These are phyloP conservation scores for Molorchus minor DNA, from an alignment of 2,888 invertebrate genomes.

Conservation along the genomic window DNA sequence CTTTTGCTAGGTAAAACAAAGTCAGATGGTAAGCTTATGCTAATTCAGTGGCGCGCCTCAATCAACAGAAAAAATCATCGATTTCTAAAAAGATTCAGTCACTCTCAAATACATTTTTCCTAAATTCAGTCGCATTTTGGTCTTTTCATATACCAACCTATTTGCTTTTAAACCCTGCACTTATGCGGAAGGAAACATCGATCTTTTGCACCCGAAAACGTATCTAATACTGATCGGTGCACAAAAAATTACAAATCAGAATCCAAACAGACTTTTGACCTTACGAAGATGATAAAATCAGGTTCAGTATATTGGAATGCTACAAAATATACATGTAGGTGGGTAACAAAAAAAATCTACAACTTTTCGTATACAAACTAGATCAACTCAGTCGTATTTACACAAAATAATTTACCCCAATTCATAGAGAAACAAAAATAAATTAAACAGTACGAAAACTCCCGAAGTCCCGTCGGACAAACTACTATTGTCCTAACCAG, in stretches of 20 bases:
- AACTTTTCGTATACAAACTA: constrained; percentile 41
- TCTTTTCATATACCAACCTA: background rate
- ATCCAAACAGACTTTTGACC: too few species aligned
- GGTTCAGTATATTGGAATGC: too few species aligned
- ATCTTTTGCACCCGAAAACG: too few species aligned
- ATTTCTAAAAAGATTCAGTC: constrained; percentile 6
- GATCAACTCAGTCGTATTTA: constrained; percentile 44
- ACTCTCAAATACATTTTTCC: background rate
- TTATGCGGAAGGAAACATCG: too few species aligned
- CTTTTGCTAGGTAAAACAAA: constrained; percentile 34
- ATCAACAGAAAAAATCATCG: background rate
- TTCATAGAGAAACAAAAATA: constrained; percentile 21
- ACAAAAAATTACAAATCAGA: too few species aligned
- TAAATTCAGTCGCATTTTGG: background rate
- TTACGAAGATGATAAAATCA: too few species aligned
- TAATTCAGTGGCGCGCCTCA: background rate
- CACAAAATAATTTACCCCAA: constrained; percentile 27
- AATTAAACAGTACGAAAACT: constrained; percentile 8
- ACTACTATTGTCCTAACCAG: too few species aligned
- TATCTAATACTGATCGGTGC: too few species aligned
- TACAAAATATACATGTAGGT: constrained; percentile 38
- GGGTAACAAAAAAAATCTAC: constrained; percentile 48
- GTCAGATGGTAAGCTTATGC: background rate
- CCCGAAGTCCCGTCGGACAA: too few species aligned
- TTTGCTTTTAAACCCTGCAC: too few species aligned